phyloP scores from a whole-genome alignment of 2,797 vertebrate genomes.

The Hoplostethus mediterraneus region DNA sequence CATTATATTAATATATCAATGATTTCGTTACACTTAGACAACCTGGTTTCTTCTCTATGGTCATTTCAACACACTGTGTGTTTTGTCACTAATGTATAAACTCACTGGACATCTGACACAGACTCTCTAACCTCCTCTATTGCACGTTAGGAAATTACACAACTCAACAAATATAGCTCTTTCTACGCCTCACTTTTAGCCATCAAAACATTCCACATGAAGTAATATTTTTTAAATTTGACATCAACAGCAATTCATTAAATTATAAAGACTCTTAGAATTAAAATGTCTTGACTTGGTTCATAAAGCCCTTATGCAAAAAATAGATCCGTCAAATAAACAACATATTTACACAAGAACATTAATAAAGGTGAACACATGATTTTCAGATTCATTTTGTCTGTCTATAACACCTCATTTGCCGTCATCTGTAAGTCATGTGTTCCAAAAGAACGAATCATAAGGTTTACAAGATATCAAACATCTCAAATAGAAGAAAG shows the following conservation, averaged over 20 bases:
- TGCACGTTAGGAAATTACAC: slow-evolving; percentile 47
- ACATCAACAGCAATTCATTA: slow-evolving; percentile 29
- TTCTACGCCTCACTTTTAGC: slow-evolving; percentile 18
- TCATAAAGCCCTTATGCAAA: slow-evolving; percentile 77
- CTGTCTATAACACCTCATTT: slow-evolving; percentile 1
- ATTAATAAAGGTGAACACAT: slow-evolving; percentile 49
- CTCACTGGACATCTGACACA: slow-evolving; percentile 34
- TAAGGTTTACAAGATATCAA: slow-evolving; percentile 36
- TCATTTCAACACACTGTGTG: slow-evolving; percentile 23
- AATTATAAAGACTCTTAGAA: slow-evolving; percentile 31
- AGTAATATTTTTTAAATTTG: slow-evolving; percentile 40
- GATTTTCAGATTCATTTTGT: slow-evolving; percentile 16
- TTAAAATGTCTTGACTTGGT: slow-evolving; percentile 34
- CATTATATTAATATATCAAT: slow-evolving; percentile 7
- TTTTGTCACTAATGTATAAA: slow-evolving; percentile 34
- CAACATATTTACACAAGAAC: slow-evolving; percentile 57
- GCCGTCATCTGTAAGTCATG: slow-evolving; percentile 12
- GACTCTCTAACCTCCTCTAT: slow-evolving; percentile 17
- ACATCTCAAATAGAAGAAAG: slow-evolving; percentile 18
- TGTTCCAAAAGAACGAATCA: slow-evolving; percentile 17
- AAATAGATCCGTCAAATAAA: slow-evolving; percentile 48
- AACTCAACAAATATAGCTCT: slow-evolving; percentile 21
- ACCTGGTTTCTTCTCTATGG: slow-evolving; percentile 15
- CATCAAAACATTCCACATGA: slow-evolving; percentile 39
- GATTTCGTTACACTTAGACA: slow-evolving; percentile 15